Evolutionary conservation across 1,140 invertebrate genomes (phyloP).

Genomic region (Hetaerina americana): DNA sequence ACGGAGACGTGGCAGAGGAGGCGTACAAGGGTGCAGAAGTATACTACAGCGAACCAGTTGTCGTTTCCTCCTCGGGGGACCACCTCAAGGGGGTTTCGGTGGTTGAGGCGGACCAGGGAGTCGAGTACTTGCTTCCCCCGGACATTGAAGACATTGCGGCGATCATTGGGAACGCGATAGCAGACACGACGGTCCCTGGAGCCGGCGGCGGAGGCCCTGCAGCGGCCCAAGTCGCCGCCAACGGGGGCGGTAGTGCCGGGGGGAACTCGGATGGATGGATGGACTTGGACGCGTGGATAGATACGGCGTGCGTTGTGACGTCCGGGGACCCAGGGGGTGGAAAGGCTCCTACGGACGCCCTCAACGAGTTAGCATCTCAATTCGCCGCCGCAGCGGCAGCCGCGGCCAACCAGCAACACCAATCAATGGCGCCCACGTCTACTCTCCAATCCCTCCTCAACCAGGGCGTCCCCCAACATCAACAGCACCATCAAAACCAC

Average conservation of each 20-base stretch:
- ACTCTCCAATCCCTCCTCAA: slow-evolving; percentile 59
- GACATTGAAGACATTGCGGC: slow-evolving; percentile 79
- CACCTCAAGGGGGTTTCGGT: slow-evolving; percentile 27
- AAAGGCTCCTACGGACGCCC: neutral
- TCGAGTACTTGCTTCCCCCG: slow-evolving; percentile 24
- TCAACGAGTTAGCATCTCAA: neutral
- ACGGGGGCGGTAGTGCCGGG: too few species aligned
- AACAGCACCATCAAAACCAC: slow-evolving; percentile 3
- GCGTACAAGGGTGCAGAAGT: slow-evolving; percentile 44
- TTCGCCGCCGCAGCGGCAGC: neutral
- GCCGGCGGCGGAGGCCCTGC: slow-evolving; percentile 19
- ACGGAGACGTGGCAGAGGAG: slow-evolving; percentile 24
- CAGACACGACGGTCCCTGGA: slow-evolving; percentile 64
- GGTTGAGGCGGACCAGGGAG: slow-evolving; percentile 34
- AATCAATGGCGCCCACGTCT: slow-evolving; percentile 23
- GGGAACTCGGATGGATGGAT: slow-evolving; percentile 49
- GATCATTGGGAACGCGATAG: slow-evolving; percentile 78
- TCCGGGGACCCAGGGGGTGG: slow-evolving; percentile 21
- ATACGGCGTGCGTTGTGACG: slow-evolving; percentile 44
- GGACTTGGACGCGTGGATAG: slow-evolving; percentile 72
- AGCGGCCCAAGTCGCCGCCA: slow-evolving; percentile 20
- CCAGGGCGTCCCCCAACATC: slow-evolving; percentile 10
- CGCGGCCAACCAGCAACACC: slow-evolving; percentile 17
- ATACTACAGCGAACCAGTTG: slow-evolving; percentile 18
- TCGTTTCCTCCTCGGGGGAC: slow-evolving; percentile 28